phyloP scores from a whole-genome alignment of 2,888 invertebrate species.

The Adineta ricciae region DNA sequence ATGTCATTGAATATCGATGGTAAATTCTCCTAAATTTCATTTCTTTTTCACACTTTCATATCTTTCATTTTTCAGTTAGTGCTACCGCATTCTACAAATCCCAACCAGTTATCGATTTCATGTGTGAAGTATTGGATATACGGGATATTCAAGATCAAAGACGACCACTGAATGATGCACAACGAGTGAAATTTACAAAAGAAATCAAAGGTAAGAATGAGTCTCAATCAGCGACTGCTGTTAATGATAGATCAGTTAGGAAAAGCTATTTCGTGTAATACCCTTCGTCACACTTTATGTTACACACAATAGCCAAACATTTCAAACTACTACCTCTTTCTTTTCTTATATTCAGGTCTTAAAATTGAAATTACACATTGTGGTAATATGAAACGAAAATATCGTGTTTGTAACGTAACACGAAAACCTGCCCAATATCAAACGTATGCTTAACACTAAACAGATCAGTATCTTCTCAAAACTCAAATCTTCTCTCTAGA shows the following conservation, averaged over 20 bases:
- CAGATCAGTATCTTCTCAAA: too few species aligned
- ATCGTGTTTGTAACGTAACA: conserved; percentile 97
- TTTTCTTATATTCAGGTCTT: conserved; percentile 50
- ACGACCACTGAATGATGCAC: conserved; percentile 91
- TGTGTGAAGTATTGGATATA: conserved; percentile 84
- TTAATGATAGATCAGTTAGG: too few species aligned
- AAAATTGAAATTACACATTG: conserved; percentile 99
- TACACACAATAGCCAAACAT: too few species aligned
- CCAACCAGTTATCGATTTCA: conserved; percentile 97
- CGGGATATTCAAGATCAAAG: conserved; percentile 82
- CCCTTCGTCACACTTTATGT: too few species aligned
- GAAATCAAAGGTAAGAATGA: conserved; percentile 93
- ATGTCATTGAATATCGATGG: conserved; percentile 99
- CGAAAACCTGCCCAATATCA: conserved; percentile 97
- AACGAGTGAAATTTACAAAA: conserved; percentile 98
- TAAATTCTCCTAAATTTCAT: too few species aligned
- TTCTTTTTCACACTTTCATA: too few species aligned
- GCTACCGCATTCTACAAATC: conserved; percentile 99
- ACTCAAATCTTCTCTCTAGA: background rate
- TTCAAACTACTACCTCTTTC: too few species aligned
- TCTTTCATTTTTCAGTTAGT: conserved; percentile 65
- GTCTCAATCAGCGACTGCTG: too few species aligned
- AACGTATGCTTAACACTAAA: conserved; percentile 55
- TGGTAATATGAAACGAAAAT: conserved; percentile 94
- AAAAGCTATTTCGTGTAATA: too few species aligned